Conservation (phyloP, 2,888 invertebrate genomes). For the Phyllotreta cruciferae region DNA sequence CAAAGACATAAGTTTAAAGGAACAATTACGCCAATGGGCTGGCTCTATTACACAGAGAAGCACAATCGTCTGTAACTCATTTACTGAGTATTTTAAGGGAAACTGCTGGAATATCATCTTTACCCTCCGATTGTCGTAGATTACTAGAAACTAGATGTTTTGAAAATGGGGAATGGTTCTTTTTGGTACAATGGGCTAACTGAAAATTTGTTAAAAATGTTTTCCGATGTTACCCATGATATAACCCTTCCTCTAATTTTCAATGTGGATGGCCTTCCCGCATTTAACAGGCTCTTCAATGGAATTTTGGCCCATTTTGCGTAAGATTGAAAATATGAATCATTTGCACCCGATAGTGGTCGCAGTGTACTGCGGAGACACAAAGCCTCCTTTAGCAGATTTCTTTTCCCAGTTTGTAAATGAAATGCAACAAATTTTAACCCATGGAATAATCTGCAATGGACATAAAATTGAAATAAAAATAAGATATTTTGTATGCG, state of each 20-base stretch:
- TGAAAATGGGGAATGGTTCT: neutral
- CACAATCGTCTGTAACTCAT: no score
- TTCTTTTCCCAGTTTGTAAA: neutral
- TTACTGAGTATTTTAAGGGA: no score
- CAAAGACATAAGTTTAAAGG: no score
- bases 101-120: no score
- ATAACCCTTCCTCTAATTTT: neutral
- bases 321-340: slow-evolving; percentile 1
- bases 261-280: neutral
- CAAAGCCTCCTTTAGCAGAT: neutral
- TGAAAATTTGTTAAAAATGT: neutral
- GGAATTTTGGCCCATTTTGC: neutral
- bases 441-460: neutral
- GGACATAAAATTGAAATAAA: neutral
- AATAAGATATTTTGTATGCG: no score
- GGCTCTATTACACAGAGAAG: no score
- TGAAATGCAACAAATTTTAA: neutral
- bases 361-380: neutral
- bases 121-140: no score
- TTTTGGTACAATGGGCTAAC: neutral
- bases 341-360: neutral
- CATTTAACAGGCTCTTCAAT: neutral
- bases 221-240: neutral
- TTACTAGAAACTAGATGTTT: no score
- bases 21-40: no score